These are phyloP conservation scores for Erebia palarica DNA, from an alignment of 2,888 invertebrate genomes.

Conservation along the genomic window DNA sequence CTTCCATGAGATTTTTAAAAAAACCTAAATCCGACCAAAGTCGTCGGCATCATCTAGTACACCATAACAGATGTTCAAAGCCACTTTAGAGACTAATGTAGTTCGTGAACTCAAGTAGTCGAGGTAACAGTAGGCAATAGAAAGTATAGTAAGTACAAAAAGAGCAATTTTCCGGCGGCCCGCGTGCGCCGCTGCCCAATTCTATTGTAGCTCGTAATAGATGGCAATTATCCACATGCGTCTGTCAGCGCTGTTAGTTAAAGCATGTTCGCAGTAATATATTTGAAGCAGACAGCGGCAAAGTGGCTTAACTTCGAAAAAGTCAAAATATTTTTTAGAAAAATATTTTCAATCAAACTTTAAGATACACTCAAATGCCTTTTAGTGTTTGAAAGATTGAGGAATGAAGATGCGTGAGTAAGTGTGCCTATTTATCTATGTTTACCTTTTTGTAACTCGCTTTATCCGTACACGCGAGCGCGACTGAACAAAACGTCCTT, in stretches of 20 bases:
- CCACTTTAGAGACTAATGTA: slow-evolving; percentile 1
- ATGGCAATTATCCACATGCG: slow-evolving; percentile 60
- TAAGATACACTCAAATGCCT: too few species aligned
- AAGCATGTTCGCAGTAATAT: slow-evolving; percentile 32
- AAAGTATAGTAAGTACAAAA: slow-evolving; percentile 70
- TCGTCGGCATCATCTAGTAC: too few species aligned
- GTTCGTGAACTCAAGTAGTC: slow-evolving; percentile 14
- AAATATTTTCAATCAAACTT: neutral
- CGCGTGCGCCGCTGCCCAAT: slow-evolving; percentile 67
- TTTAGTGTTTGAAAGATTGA: too few species aligned
- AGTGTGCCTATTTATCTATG: too few species aligned
- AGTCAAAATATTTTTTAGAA: neutral
- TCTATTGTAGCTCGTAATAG: slow-evolving; percentile 76
- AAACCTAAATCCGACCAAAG: too few species aligned
- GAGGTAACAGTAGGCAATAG: slow-evolving; percentile 49
- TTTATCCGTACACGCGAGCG: too few species aligned
- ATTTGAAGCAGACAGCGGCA: neutral
- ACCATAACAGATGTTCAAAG: neutral
- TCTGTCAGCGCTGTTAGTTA: slow-evolving; percentile 42
- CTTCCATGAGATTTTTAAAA: too few species aligned
- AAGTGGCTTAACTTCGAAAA: neutral
- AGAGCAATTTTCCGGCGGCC: slow-evolving; percentile 76
- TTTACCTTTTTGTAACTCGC: too few species aligned
- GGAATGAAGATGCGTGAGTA: too few species aligned
- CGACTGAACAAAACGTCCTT: too few species aligned